Conservation (phyloP, 2,797 vertebrate species). For the Uromys caudimaculatus region DNA sequence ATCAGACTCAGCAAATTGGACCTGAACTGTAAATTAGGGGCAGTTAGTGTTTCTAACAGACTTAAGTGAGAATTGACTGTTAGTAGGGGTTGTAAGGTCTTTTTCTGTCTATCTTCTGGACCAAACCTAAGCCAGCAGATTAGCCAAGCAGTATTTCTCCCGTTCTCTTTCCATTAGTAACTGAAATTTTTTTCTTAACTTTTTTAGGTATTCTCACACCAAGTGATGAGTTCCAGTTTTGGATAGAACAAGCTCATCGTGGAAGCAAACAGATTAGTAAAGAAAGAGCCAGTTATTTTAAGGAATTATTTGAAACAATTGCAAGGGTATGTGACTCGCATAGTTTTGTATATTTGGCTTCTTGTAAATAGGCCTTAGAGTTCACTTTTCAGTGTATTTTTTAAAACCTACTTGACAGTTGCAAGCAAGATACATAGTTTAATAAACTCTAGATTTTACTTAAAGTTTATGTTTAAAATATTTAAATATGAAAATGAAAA, state of each 20-base stretch:
- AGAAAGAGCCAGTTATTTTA: slow-evolving; percentile 93
- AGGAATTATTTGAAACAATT: slow-evolving; percentile 92
- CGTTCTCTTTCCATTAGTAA: slow-evolving; percentile 24
- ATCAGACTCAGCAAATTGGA: not conserved
- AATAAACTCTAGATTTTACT: not conserved
- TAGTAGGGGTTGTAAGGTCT: not conserved
- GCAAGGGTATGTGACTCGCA: slow-evolving; percentile 90
- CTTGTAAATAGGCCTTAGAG: slow-evolving; percentile 29
- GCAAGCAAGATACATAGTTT: slow-evolving; percentile 27
- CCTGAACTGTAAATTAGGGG: not conserved
- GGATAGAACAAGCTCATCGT: slow-evolving; percentile 91
- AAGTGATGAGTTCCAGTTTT: slow-evolving; percentile 97
- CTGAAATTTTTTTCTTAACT: not conserved
- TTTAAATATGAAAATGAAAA: slow-evolving; percentile 46
- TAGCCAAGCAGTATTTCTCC: not conserved
- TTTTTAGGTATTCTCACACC: slow-evolving; percentile 94
- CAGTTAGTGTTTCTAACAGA: not conserved
- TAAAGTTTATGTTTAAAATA: slow-evolving; percentile 25
- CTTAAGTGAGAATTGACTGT: slow-evolving; percentile 7
- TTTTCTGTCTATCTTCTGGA: not conserved
- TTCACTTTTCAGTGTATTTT: slow-evolving; percentile 1
- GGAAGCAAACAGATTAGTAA: slow-evolving; percentile 90
- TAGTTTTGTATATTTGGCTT: slow-evolving; percentile 37
- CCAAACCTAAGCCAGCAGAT: not conserved
- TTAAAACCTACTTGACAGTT: slow-evolving; percentile 39